phyloP scores from a whole-genome alignment of 2,113 vertebrate species.

The Rana temporaria region DNA sequence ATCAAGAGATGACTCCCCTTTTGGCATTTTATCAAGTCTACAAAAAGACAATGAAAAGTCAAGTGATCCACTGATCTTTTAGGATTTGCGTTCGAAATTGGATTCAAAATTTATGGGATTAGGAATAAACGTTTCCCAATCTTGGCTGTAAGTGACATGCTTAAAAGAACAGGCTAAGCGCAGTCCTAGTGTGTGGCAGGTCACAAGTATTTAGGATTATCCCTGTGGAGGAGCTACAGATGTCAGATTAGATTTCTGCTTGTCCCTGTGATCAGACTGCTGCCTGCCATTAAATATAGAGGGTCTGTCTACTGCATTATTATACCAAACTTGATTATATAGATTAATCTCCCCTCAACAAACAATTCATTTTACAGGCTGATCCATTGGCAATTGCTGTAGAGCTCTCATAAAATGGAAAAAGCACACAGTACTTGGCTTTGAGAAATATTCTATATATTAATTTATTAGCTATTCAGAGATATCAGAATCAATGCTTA shows the following conservation, averaged over 20 bases:
- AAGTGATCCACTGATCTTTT: no score
- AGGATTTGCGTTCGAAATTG: background rate
- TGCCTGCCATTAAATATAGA: background rate
- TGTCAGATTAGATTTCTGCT: slow-evolving; percentile 13
- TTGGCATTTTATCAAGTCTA: no score
- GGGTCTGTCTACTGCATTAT: background rate
- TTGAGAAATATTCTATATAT: background rate
- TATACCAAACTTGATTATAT: slow-evolving; percentile 15
- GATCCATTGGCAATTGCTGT: background rate
- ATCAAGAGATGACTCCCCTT: no score
- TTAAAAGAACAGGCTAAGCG: slow-evolving; percentile 1
- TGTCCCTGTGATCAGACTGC: slow-evolving; percentile 8
- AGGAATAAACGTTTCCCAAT: background rate
- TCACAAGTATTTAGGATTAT: slow-evolving; percentile 44
- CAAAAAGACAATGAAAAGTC: no score
- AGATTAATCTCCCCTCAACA: background rate
- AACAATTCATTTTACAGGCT: background rate
- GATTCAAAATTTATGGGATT: background rate
- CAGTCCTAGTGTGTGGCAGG: background rate
- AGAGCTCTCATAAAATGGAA: slow-evolving; percentile 13
- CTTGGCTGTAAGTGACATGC: background rate
- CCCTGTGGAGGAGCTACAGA: slow-evolving; percentile 10
- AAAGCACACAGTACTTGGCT: background rate
- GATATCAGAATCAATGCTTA: slow-evolving; percentile 2
- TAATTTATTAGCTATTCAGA: slow-evolving; percentile 20